Conservation (phyloP, 1,140 invertebrate genomes). For the Arctopsyche grandis region DNA sequence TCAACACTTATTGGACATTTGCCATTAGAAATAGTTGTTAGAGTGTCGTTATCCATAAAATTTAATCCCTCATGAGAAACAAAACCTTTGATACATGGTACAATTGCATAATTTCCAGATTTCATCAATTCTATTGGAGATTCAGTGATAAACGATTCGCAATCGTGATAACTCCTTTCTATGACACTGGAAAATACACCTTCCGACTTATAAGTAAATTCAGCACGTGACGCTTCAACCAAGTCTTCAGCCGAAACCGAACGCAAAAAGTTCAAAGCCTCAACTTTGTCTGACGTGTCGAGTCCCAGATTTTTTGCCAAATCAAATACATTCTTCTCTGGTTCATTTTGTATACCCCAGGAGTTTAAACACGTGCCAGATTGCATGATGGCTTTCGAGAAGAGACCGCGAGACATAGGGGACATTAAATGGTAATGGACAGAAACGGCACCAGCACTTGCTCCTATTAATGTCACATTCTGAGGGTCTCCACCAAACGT, state of each 20-base stretch:
- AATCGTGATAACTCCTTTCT: constrained; percentile 12
- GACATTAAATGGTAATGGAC: constrained; percentile 59
- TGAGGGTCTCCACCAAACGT: constrained; percentile 10
- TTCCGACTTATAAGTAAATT: not conserved
- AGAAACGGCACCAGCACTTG: constrained; percentile 57
- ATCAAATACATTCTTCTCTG: not conserved
- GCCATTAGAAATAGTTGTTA: not conserved
- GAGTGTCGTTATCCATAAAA: not conserved
- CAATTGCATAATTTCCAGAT: constrained; percentile 18
- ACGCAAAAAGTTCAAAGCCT: constrained; percentile 11
- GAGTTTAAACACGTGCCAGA: constrained; percentile 61
- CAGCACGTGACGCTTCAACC: not conserved
- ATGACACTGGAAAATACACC: not conserved
- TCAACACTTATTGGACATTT: not conserved
- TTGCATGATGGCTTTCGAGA: constrained; percentile 71
- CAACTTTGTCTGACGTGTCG: not conserved
- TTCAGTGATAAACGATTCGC: not conserved
- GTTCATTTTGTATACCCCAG: constrained; percentile 8
- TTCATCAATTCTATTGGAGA: constrained; percentile 13
- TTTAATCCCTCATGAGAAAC: constrained; percentile 15
- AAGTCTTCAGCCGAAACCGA: not conserved
- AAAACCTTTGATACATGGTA: constrained; percentile 6
- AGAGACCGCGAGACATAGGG: constrained; percentile 62
- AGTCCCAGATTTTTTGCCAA: constrained; percentile 24
- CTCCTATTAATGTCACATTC: constrained; percentile 33